Evolutionary conservation across 2,797 vertebrate genomes (phyloP), one percentile per base, ranked within the genome.

Genomic region (Poeciliopsis paucimaculata): DNA sequence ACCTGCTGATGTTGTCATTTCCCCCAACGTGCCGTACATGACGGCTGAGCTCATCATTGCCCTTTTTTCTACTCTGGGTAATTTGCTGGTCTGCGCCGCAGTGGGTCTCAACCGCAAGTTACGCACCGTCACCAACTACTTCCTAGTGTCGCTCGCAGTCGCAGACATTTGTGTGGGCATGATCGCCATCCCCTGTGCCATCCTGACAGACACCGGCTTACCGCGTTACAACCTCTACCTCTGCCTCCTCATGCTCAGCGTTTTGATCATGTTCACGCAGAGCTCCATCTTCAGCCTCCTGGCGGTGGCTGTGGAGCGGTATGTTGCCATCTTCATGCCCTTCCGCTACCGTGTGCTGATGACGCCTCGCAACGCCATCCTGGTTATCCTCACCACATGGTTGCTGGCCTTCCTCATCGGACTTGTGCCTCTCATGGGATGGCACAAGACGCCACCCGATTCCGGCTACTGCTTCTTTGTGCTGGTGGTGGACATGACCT

Each of bases 241-340:
- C 68, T 96, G 96, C 73, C 83, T 96, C 79, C 89, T 97, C 31
- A 96, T 95, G 96, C 89, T 97, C 31, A 96, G 95, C 0, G 92
- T 95, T 36, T 81, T 97, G 12, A 95, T 96, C 46, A 95, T 95
- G 95, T 90, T 96, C 77, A 96, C 96, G 0, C 94, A 96, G 89
- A 95, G 95, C 88, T 96, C 96, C 84, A 96, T 96, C 87, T 96
- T 97, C 83, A 96, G 96, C 86, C 86, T 96, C 82, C 83, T 96
- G 79, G 96, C 96, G 0, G 92, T 96, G 43, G 95, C 96, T 0
- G 90, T 95, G 45, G 96, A 97, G 84, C 95, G 96, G 34, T 96
- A 96, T 28, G 78, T 96, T 36, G 96, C 96, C 82, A 96, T 96
- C 81, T 95, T 96, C 84, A 91, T 95, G 94, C 96, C 96, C 2